Evolutionary conservation across 2,113 vertebrate genomes (phyloP).

Genomic region (Astur gentilis): DNA sequence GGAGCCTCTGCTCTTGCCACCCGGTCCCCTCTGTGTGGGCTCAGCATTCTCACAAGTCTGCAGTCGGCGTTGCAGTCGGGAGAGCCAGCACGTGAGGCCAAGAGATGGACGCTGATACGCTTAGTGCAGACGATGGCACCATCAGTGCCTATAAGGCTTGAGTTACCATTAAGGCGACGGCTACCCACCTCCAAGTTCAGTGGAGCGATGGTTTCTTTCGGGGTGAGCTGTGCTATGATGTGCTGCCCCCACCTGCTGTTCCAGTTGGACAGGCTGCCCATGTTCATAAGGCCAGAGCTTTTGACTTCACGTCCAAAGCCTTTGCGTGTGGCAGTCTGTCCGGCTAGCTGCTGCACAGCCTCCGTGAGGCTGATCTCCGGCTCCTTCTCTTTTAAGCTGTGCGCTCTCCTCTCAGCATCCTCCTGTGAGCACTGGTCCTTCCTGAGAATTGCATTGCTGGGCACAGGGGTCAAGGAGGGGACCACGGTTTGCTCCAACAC

Average conservation of each 20-base stretch:
- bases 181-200: background rate
- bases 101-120: background rate
- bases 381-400: background rate
- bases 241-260: conserved; percentile 3
- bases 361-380: conserved; percentile 49
- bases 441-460: background rate
- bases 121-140: background rate
- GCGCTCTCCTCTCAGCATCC: background rate
- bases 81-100: background rate
- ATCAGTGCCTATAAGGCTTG: background rate
- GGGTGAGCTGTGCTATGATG: background rate
- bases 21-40: background rate
- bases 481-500: background rate
- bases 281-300: background rate
- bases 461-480: background rate
- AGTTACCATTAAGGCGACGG: background rate
- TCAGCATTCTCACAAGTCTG: background rate
- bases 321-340: background rate
- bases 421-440: background rate
- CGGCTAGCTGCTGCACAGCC: conserved; percentile 51
- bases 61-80: background rate
- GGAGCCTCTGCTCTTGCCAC: background rate
- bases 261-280: background rate
- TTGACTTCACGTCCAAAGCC: background rate
- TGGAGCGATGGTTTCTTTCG: background rate